Evolutionary conservation across 2,888 invertebrate species (phyloP).

Genomic region (Chesias legatella): DNA sequence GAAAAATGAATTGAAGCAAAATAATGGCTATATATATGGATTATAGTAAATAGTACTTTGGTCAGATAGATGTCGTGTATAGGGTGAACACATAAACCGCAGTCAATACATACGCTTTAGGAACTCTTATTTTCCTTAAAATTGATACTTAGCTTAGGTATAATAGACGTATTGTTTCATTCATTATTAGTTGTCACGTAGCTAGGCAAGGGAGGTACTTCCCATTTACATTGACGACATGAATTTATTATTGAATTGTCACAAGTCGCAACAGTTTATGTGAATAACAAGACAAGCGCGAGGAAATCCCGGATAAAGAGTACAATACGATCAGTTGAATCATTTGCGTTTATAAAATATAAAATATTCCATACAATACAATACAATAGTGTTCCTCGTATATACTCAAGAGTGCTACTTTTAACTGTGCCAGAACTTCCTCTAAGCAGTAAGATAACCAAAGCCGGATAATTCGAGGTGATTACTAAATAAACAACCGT

Average conservation of each 20-base stretch:
- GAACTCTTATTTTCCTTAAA: too few relatives aligned
- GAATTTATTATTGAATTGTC: conserved; percentile 1
- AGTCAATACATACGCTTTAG: too few relatives aligned
- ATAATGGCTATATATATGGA: too few relatives aligned
- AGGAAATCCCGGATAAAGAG: conserved; percentile 23
- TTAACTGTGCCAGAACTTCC: conserved; percentile 17
- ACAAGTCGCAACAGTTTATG: conserved; percentile 8
- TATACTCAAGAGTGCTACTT: conserved; percentile 13
- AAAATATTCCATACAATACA: neutral
- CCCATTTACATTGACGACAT: too few relatives aligned
- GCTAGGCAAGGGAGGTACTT: too few relatives aligned
- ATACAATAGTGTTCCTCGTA: neutral
- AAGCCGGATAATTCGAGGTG: conserved; percentile 14
- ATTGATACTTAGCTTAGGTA: too few relatives aligned
- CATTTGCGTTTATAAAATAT: conserved; percentile 8
- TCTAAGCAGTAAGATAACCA: conserved; percentile 14
- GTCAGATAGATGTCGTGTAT: too few relatives aligned
- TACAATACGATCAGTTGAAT: conserved; percentile 14
- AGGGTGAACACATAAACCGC: too few relatives aligned
- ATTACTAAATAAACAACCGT: conserved; percentile 23
- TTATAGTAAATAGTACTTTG: too few relatives aligned
- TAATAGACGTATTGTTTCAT: too few relatives aligned
- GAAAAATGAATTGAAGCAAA: too few relatives aligned
- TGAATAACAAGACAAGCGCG: conserved; percentile 9
- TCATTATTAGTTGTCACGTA: too few relatives aligned